A percentile compares a stretch with the other conserved stretches of the same genome.
Conservation (phyloP, 2,797 vertebrate genomes). For the Myripristis jacobus region DNA sequence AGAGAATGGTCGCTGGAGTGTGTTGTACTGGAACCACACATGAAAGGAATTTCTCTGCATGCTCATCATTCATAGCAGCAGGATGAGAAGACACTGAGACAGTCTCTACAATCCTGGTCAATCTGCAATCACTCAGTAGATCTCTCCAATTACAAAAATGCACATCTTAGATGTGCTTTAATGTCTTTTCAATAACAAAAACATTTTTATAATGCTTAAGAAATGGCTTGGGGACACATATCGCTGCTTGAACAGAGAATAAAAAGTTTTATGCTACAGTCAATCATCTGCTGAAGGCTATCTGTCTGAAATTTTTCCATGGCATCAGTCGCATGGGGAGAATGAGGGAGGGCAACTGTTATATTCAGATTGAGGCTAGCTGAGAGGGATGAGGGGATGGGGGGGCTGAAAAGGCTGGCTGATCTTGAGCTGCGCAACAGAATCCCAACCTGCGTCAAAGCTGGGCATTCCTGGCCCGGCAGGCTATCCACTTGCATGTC, state of each 20-base stretch:
- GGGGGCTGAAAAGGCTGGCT: constrained; percentile 62
- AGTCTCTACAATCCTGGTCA: constrained; percentile 26
- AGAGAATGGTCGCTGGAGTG: constrained; percentile 12
- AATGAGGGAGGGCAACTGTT: constrained; percentile 76
- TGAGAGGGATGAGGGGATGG: constrained; percentile 28
- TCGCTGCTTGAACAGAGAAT: constrained; percentile 39
- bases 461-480: constrained; percentile 72
- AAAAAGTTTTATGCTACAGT: constrained; percentile 43
- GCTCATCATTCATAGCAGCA: constrained; percentile 20
- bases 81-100: constrained; percentile 39
- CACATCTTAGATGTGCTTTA: constrained; percentile 20
- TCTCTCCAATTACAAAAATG: constrained; percentile 24
- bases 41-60: constrained; percentile 35
- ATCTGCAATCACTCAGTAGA: not conserved
- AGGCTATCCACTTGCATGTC: constrained; percentile 68
- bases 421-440: constrained; percentile 76
- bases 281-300: constrained; percentile 78
- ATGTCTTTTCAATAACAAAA: constrained; percentile 1
- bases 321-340: constrained; percentile 73
- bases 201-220: not conserved
- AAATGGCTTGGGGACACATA: constrained; percentile 26
- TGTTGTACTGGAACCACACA: constrained; percentile 37
- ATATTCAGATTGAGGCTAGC: constrained; percentile 45
- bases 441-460: constrained; percentile 80
- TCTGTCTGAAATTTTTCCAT: constrained; percentile 78